Evolutionary conservation across 2,113 vertebrate species (phyloP).

Genomic region (Psittacus erithacus): DNA sequence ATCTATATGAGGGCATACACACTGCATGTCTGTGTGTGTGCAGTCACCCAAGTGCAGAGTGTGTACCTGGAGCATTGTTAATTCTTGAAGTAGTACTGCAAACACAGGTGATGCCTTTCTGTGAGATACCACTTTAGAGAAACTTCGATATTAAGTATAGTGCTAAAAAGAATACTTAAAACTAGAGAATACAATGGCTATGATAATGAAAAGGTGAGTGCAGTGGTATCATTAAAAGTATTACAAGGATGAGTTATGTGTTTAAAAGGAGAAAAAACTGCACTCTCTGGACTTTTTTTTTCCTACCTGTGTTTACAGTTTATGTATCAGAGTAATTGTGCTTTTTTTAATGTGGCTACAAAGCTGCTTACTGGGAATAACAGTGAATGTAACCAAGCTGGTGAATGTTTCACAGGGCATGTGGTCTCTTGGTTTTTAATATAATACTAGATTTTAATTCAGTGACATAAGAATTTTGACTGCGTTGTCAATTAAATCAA

Average conservation of each 20-base stretch:
- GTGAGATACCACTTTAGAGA: not conserved
- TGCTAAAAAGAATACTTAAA: not conserved
- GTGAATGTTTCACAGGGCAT: not conserved
- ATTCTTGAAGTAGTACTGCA: not conserved
- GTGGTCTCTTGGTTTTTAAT: not conserved
- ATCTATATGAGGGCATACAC: accelerated
- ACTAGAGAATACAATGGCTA: not conserved
- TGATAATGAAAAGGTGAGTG: not conserved
- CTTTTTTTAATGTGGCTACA: not conserved
- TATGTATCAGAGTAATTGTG: not conserved
- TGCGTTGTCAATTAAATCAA: not conserved
- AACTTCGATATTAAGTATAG: not conserved
- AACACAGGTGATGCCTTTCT: not conserved
- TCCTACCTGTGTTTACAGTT: not conserved
- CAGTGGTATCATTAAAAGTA: not conserved
- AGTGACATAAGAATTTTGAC: not conserved
- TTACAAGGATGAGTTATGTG: not conserved
- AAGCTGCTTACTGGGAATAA: not conserved
- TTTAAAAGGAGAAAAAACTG: not conserved
- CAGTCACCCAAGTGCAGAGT: not conserved
- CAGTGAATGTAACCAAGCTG: not conserved
- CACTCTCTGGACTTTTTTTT: not conserved
- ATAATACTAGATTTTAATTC: not conserved
- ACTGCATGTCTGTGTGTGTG: not conserved
- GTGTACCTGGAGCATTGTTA: not conserved